Conservation (phyloP, 2,888 invertebrate genomes). For the Nymphalis c-album region DNA sequence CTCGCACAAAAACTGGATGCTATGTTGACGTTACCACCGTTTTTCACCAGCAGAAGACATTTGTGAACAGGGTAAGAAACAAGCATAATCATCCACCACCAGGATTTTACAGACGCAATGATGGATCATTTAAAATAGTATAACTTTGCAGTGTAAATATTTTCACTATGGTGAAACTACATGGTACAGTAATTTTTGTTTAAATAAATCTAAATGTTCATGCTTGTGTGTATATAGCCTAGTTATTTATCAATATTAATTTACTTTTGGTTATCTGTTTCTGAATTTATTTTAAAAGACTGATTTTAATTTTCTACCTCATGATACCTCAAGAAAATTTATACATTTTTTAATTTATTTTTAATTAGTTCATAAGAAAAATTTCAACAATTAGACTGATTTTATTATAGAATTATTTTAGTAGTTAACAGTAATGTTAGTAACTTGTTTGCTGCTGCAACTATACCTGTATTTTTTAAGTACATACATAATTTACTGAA, state of each 20-base stretch:
- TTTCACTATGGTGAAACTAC: not conserved
- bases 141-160: constrained; percentile 37
- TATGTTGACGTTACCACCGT: constrained; percentile 69
- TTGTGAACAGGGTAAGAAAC: constrained; percentile 64
- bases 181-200: not conserved
- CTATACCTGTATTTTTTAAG: not conserved
- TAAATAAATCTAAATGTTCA: not conserved
- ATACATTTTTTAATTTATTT: constrained; percentile 19
- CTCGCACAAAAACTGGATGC: constrained; percentile 67
- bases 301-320: constrained; percentile 40
- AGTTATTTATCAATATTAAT: not conserved
- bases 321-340: constrained; percentile 28
- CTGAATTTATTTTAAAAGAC: constrained; percentile 29
- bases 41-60: constrained; percentile 53
- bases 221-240: not conserved
- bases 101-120: constrained; percentile 64
- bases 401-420: not conserved
- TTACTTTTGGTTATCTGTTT: not conserved
- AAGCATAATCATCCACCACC: constrained; percentile 68
- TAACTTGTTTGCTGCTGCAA: not conserved
- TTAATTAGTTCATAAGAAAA: constrained; percentile 7
- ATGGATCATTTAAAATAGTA: constrained; percentile 71
- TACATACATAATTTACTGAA: not conserved
- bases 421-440: too few species aligned
- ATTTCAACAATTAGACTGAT: constrained; percentile 17